These are phyloP conservation scores for Herpetotheres cachinnans DNA, from an alignment of 2,113 vertebrate species.

Conservation along the genomic window DNA sequence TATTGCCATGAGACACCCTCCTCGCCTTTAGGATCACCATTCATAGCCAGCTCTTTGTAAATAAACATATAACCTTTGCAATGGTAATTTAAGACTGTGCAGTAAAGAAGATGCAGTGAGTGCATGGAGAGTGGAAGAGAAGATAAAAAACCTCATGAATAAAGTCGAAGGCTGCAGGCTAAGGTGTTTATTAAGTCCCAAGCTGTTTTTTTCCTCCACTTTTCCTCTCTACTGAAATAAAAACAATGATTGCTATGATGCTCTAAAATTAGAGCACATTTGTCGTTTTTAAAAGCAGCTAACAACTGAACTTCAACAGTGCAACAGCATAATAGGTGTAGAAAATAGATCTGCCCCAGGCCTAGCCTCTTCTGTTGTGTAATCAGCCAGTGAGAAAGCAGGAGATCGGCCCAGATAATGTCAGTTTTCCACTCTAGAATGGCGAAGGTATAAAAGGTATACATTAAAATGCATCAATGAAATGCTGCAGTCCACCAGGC, in stretches of 20 bases:
- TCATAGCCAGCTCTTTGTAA: constrained; percentile 73
- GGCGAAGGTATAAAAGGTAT: not conserved
- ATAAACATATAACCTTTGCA: constrained; percentile 81
- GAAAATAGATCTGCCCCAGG: constrained; percentile 51
- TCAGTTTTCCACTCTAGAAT: constrained; percentile 47
- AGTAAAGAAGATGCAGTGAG: constrained; percentile 75
- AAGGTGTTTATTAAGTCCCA: constrained; percentile 81
- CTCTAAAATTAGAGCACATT: constrained; percentile 73
- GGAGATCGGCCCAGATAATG: constrained; percentile 24
- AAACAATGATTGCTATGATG: constrained; percentile 74
- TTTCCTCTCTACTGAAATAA: constrained; percentile 70
- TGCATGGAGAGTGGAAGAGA: constrained; percentile 64
- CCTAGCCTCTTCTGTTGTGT: constrained; percentile 41
- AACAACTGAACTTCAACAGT: constrained; percentile 40
- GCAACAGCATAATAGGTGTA: constrained; percentile 26
- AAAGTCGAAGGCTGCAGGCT: constrained; percentile 76
- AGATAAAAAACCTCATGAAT: constrained; percentile 80
- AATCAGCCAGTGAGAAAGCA: constrained; percentile 43
- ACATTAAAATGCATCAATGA: constrained; percentile 33
- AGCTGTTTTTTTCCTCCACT: constrained; percentile 71
- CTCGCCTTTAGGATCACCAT: constrained; percentile 65
- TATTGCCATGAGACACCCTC: constrained; percentile 70
- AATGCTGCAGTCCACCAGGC: not conserved
- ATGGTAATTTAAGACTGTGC: constrained; percentile 78
- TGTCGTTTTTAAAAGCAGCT: constrained; percentile 66